Base-by-base conservation (phyloP, 2,797 vertebrate species). In the Glyptemys insculpta region DNA sequence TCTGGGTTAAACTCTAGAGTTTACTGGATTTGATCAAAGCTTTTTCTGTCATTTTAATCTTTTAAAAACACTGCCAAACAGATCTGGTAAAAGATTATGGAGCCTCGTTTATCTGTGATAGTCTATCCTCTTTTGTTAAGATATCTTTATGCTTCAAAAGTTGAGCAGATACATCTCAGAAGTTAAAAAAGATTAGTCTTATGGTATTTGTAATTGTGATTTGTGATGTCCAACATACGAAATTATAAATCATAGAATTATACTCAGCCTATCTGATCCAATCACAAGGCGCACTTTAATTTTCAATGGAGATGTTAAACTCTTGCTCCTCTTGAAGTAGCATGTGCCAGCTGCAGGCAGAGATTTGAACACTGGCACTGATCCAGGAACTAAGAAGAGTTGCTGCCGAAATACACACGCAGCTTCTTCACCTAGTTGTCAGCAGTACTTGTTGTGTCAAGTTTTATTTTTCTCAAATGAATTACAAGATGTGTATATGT, bases 41-140 rank as follows among this genome's bases (percentile, higher is more conserved):
- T 86, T 95, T 96, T 97, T 92, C 83, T 96, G 96, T 97, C 91
- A 97, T 97, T 97, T 97, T 95, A 95, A 94, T 97, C 88, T 97
- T 94, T 95, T 96, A 96, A 97, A 97, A 98, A 97, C 87, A 95
- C 80, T 91, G 80, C 90, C 74, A 94, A 98, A 94, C 87, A 97
- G 93, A 97, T 92, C 94, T 14, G 25, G 93, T 85, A 91, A 90
- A 93, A 97, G 96, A 97, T 96, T 94, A 98, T 4, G 37, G 52
- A 95, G 74, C 62, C 4, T 21, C 74, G 57, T 95, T 96, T 97
- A 95, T 96, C 95, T 96, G 72, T 89, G 96, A 65, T 87, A 74
- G 81, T 86, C 56, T 83, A 90, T 91, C 89, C 85, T 97, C 89
- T 97, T 97, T 95, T 94, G 89, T 95, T 95, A 94, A 95, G 93